Conservation (phyloP, 1,140 invertebrate genomes). For the Drosophila sturtevanti region DNA sequence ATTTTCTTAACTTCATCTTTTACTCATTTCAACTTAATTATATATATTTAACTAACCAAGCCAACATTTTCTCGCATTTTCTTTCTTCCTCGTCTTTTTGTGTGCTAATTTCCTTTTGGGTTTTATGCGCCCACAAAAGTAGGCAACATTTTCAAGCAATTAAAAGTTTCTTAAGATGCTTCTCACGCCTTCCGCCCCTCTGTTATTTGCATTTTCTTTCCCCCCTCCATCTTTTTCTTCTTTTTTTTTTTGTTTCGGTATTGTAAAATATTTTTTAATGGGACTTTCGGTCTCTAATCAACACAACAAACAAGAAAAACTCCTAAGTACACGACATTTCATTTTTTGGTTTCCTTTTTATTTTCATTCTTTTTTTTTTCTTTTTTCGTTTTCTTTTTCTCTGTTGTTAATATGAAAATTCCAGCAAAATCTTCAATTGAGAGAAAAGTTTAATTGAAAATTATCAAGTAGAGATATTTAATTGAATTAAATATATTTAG, state of each 20-base stretch:
- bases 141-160: conserved; percentile 7
- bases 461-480: conserved; percentile 34
- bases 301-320: background rate
- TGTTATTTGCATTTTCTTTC: background rate
- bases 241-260: background rate
- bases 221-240: too few species aligned
- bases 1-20: too few species aligned
- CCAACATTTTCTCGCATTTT: background rate
- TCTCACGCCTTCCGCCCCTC: background rate
- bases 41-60: conserved; percentile 2
- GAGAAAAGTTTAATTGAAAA: conserved; percentile 61
- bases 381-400: background rate
- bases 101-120: conserved; percentile 1
- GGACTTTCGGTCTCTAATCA: conserved; percentile 7
- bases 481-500: conserved; percentile 3
- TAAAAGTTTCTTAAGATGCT: background rate
- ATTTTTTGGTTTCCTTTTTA: too few species aligned
- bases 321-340: background rate
- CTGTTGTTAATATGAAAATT: background rate
- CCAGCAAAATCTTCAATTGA: background rate
- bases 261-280: conserved; percentile 1
- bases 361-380: background rate
- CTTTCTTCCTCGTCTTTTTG: background rate
- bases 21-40: background rate
- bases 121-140: background rate